Base-by-base conservation (phyloP, 2,113 vertebrate species). In the Australoheros scitulus region DNA sequence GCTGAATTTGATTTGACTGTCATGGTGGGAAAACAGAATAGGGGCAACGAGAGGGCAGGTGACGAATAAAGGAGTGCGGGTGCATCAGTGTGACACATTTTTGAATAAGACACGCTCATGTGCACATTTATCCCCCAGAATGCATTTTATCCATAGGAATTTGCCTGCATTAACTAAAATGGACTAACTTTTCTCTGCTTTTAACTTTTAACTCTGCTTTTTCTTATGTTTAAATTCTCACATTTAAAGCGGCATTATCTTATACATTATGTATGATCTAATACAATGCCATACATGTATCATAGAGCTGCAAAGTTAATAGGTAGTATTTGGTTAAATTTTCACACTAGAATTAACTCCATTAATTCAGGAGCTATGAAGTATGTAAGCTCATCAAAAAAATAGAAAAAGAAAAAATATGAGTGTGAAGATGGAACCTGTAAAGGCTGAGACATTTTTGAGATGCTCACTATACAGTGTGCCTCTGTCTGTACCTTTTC, bases 1-100 rank as follows among this genome's bases (percentile, higher is more conserved):
- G 74, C 85, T 36, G 38, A 81, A 79, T 81, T 26, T 60, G 60
- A 85, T 76, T 58, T 77, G 43, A 74, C 34, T 77, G 75, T 65
- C 80, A 74, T 34, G 41, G n/a, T 77, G 68, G 57, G 61, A 74
- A 74, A 55, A 74, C 55, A 24, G 79, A 80, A 50, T 18, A 41
- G 41, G 64, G 68, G 32, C 17, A 34, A 75, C 76, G 65, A 63
- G 61, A 81, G 78, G 84, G 56, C 79, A 76, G 74, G 78, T 75
- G 63, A 80, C 56, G 74, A 82, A 82, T 75, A 74, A 61, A 59
- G 17, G 61, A 47, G n/a, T 34, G 65, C 17, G 3, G 36, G 38
- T 57, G 14, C 32, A 22, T 68, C 47, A 57, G 58, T 76, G 24
- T 61, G 52, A 79, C 29, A 24, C 20, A 26, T 29, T 57, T 56